Conservation (phyloP, 2,113 vertebrate species). For the Hirundichthys speculiger region DNA sequence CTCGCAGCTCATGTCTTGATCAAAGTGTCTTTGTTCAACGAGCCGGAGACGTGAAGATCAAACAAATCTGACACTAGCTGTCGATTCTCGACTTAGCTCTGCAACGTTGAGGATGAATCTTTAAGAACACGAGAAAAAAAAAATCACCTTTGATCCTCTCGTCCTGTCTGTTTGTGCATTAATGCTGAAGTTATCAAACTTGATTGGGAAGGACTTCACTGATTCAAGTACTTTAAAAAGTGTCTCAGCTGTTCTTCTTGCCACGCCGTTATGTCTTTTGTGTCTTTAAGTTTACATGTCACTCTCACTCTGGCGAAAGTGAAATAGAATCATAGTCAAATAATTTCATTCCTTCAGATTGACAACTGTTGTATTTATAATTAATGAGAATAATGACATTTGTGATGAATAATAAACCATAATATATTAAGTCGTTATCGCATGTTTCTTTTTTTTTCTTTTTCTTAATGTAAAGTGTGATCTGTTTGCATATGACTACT, state of each 20-base stretch:
- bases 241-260: conserved; percentile 16
- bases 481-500: no score
- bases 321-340: conserved; percentile 74
- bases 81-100: conserved; percentile 12
- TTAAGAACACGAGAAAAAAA: neutral
- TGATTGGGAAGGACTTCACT: conserved; percentile 33
- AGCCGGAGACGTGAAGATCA: conserved; percentile 15
- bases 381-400: conserved; percentile 77
- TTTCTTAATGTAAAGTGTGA: no score
- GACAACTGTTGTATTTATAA: conserved; percentile 80
- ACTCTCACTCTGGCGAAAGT: conserved; percentile 58
- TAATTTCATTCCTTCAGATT: conserved; percentile 80
- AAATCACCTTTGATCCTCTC: neutral
- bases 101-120: conserved; percentile 14
- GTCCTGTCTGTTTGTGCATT: conserved; percentile 46
- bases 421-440: conserved; percentile 79
- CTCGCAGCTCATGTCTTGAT: conserved; percentile 17
- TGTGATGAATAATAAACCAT: conserved; percentile 84
- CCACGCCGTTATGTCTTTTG: conserved; percentile 31
- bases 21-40: conserved; percentile 9
- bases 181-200: conserved; percentile 16
- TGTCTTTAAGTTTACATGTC: conserved; percentile 79
- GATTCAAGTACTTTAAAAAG: conserved; percentile 36
- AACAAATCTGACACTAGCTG: conserved; percentile 11
- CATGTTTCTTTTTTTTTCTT: neutral